Base-by-base conservation (phyloP, 2,797 vertebrate genomes). In the Gallinago nigripennis region DNA sequence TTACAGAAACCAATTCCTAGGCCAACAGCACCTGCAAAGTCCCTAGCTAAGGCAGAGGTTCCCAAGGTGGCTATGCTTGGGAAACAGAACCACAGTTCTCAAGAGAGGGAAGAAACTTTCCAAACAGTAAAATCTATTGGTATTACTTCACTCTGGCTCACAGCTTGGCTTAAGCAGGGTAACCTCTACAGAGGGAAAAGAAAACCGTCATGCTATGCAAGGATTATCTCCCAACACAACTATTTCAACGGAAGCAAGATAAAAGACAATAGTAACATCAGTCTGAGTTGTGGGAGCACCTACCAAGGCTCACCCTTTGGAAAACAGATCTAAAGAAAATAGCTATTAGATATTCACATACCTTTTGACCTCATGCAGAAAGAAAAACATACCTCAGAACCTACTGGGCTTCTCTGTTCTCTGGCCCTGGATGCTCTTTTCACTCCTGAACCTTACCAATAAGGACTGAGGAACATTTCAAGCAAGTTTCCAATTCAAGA, bases 221-320 rank as follows among this genome's bases (percentile, higher is more conserved):
- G 35, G 81, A 93, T 71, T 92, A 79, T 30, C 68, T 87, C 68
- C 61, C 70, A 24, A 87, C 1, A 2, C 25, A 89, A 75, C 23
- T 60, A 8, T 9, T 31, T 71, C 71, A 90, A 85, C 0, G 0
- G 73, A 94, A 90, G 37, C 30, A 86, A 92, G 85, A 46, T 63
- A 88, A 84, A 79, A 80, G 64, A 91, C 81, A 95, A 92, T 3
- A 85, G 31, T 12, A 72, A 87, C 50, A n/a, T 45, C 43, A 68
- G 17, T 58, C 24, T 83, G 30, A 82, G 23, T 9, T n/a, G 39
- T 50, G 30, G 27, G 33, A 91, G 57, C 75, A 81, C 45, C 61
- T 54, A 61, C 31, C 45, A 80, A 4, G 10, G 10, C 45, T 70
- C 37, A 60, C 23, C 18, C 37, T 75, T 24, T 31, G 37, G 45